A percentile compares a stretch with the other conserved stretches of the same genome.
Conservation (phyloP, 2,797 vertebrate genomes). For the Sciurus vulgaris region DNA sequence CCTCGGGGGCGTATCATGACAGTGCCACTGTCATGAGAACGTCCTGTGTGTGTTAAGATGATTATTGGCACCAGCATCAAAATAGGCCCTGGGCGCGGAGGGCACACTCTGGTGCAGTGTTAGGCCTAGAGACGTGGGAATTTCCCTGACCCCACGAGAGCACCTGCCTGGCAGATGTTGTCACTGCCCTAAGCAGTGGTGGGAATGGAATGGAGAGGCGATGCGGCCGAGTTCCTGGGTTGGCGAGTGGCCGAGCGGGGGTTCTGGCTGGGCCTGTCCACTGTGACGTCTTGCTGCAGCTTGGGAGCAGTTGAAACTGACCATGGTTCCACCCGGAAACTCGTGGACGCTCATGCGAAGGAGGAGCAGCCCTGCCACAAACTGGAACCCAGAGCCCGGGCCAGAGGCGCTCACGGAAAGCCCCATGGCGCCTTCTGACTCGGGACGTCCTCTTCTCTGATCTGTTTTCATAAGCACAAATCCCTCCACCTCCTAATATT, state of each 20-base stretch:
- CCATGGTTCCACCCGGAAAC: accelerated
- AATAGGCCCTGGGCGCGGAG: accelerated
- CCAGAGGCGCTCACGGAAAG: neutral
- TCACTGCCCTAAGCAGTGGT: accelerated
- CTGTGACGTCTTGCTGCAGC: accelerated
- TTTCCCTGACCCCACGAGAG: neutral
- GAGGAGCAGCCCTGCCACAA: neutral
- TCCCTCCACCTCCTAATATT: constrained; percentile 68
- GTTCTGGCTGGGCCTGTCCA: accelerated
- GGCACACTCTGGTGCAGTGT: accelerated
- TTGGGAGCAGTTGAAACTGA: accelerated
- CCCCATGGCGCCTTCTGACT: neutral
- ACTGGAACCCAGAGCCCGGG: neutral
- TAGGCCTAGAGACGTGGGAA: accelerated
- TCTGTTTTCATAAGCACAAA: constrained; percentile 69
- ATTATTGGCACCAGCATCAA: accelerated
- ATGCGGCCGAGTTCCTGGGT: accelerated
- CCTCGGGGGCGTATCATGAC: accelerated
- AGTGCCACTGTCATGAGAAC: neutral
- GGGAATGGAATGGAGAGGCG: accelerated
- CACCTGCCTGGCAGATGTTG: accelerated
- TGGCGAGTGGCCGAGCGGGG: accelerated
- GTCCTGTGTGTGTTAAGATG: neutral
- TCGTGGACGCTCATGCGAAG: no score
- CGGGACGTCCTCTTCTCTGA: constrained; percentile 64